A percentile compares a stretch with the other conserved stretches of the same genome.
Conservation (phyloP, 1,140 invertebrate genomes). For the Tribolium madens region DNA sequence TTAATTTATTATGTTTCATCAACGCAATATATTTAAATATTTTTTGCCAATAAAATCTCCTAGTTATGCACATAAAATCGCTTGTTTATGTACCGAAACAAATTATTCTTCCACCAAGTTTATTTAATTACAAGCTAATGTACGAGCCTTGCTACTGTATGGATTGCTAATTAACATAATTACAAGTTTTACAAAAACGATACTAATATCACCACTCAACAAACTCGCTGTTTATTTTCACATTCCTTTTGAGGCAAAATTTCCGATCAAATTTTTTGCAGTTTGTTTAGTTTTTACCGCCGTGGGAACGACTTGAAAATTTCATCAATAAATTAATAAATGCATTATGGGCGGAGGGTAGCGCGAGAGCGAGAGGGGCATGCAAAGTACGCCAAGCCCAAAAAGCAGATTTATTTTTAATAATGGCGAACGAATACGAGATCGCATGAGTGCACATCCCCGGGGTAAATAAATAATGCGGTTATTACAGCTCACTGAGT, state of each 20-base stretch:
- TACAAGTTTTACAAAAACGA: not conserved
- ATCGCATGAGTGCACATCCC: conserved; percentile 61
- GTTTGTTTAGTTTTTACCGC: too few relatives aligned
- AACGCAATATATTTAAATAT: not conserved
- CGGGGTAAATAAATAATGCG: conserved; percentile 65
- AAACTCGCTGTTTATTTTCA: not conserved
- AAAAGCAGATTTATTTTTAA: conserved; percentile 64
- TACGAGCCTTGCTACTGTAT: not conserved
- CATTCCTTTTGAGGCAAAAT: not conserved
- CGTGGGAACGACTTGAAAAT: conserved; percentile 22
- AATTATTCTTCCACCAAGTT: not conserved
- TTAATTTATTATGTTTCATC: not conserved
- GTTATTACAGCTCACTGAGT: conserved; percentile 63
- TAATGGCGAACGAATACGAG: conserved; percentile 63
- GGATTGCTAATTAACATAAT: not conserved
- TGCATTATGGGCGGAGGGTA: not conserved
- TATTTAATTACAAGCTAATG: not conserved
- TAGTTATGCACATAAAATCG: not conserved
- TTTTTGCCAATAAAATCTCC: not conserved
- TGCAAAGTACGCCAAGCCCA: conserved; percentile 29
- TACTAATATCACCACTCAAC: not conserved
- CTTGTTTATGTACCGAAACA: not conserved
- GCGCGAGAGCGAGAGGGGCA: not conserved
- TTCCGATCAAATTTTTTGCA: not conserved
- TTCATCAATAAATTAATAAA: conserved; percentile 29